Conservation (phyloP, 2,888 invertebrate genomes). For the Cyclophora albipunctata region DNA sequence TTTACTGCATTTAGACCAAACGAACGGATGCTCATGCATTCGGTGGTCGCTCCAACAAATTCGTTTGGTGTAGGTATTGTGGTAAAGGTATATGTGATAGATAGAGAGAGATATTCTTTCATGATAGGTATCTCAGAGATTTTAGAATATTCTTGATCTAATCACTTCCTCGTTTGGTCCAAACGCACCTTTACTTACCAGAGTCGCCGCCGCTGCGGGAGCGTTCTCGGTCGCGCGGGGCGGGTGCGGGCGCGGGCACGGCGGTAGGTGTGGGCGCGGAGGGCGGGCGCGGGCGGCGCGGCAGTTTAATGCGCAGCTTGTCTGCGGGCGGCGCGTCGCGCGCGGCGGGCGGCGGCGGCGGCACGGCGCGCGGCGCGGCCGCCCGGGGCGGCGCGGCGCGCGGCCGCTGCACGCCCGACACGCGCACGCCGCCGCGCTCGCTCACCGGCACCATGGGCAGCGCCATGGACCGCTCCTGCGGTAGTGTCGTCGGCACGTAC, state of each 20-base stretch:
- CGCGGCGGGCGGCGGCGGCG: slow-evolving; percentile 23
- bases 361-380: slow-evolving; percentile 27
- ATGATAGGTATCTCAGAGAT: no score
- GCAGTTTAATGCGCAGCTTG: slow-evolving; percentile 51
- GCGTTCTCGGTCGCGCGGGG: slow-evolving; percentile 19
- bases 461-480: slow-evolving; percentile 87
- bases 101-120: no score
- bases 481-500: slow-evolving; percentile 92
- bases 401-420: slow-evolving; percentile 65
- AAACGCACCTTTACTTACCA: slow-evolving; percentile 22
- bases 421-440: slow-evolving; percentile 53
- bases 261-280: slow-evolving; percentile 15
- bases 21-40: no score
- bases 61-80: no score
- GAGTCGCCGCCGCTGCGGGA: slow-evolving; percentile 40
- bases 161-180: no score
- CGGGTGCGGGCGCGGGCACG: slow-evolving; percentile 27
- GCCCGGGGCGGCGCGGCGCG: slow-evolving; percentile 79
- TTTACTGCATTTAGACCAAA: no score
- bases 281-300: slow-evolving; percentile 45
- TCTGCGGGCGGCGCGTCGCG: slow-evolving; percentile 42
- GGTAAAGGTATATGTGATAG: no score
- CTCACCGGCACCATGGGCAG: slow-evolving; percentile 86
- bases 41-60: no score
- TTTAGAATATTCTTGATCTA: no score